Base-by-base conservation (phyloP, 2,797 vertebrate genomes). In the Phataginus tetradactyla region DNA sequence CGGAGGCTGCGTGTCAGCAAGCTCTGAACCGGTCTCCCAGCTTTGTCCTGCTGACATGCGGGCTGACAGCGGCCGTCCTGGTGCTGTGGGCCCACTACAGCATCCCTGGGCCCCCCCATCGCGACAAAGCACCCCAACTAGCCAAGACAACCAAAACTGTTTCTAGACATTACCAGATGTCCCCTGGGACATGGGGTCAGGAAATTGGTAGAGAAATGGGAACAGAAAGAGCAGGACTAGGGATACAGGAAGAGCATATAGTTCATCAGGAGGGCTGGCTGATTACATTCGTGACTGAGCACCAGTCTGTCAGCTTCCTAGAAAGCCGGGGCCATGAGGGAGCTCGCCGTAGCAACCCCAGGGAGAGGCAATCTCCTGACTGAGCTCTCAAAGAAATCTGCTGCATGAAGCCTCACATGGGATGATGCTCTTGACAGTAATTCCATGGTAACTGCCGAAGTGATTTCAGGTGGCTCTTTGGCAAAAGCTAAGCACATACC, bases 391-490 rank as follows among this genome's bases (percentile, higher is more conserved):
- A 14, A 27, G 20, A 23, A 12, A 11, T 6, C 0, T 21, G 15
- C n/a, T 0, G 32, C 2, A 0, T 4, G 10, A 25, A 20, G 7
- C 53, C 9, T 12, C 42, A 2, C 0, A 0, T 4, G 27, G 75
- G 18, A 4, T 23, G 0, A 13, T 1, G 9, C 57, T 29, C 42
- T 23, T 0, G 23, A 7, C 0, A 1, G 49, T 5, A 5, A 4
- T 25, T 9, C 42, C 59, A 7, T 3, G 3, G 34, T 5, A 15
- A 32, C 1, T 4, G 45, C 11, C 68, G 5, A 0, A 18, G 61
- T 8, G 29, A 18, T 21, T n/a, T 34, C 21, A 17, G 17, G 0
- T 0, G 5, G 21, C 68, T 39, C 27, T 15, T n/a, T 0, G 15
- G 18, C 15, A 2, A 5, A 25, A 53, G 25, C 5, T 2, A 6